Evolutionary conservation across 2,888 invertebrate genomes (phyloP).

Genomic region (Eilema sororculum): DNA sequence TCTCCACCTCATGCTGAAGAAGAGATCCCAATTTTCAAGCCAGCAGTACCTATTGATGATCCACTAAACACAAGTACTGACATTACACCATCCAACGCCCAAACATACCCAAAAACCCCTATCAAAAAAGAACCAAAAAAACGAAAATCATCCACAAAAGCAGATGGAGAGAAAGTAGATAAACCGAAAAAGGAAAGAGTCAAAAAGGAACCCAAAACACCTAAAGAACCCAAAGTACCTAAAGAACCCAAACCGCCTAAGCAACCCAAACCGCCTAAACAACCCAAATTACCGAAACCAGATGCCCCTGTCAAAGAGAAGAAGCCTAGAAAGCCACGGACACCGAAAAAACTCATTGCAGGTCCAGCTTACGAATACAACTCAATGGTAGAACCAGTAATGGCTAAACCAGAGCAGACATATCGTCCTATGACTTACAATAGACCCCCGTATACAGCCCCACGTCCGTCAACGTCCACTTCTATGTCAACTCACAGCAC

Average conservation of each 20-base stretch:
- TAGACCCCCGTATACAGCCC: background rate
- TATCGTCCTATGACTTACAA: conserved; percentile 35
- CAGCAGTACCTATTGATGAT: conserved; percentile 29
- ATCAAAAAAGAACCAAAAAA: conserved; percentile 69
- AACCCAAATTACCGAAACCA: conserved; percentile 47
- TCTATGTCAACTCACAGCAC: conserved; percentile 11
- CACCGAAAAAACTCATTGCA: conserved; percentile 63
- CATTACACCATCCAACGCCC: conserved; percentile 9
- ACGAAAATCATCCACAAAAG: conserved; percentile 62
- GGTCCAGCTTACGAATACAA: conserved; percentile 60
- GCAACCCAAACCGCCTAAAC: conserved; percentile 36
- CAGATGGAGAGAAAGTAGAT: conserved; percentile 52
- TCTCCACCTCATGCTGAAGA: conserved; percentile 71
- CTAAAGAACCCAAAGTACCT: conserved; percentile 42
- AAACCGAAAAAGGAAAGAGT: conserved; percentile 66
- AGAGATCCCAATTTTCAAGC: conserved; percentile 44
- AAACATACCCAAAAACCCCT: conserved; percentile 7
- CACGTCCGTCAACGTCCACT: conserved; percentile 15
- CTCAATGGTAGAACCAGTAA: conserved; percentile 69
- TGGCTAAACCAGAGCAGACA: conserved; percentile 54
- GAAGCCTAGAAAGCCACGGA: conserved; percentile 72
- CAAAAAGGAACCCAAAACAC: conserved; percentile 59
- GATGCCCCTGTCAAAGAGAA: conserved; percentile 62
- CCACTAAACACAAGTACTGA: conserved; percentile 46
- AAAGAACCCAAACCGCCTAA: conserved; percentile 51